Percentiles rank a stretch among this genome's conserved stretches.
phyloP scores from a whole-genome alignment of 2,797 vertebrate genomes.

The Syncerus caffer region DNA sequence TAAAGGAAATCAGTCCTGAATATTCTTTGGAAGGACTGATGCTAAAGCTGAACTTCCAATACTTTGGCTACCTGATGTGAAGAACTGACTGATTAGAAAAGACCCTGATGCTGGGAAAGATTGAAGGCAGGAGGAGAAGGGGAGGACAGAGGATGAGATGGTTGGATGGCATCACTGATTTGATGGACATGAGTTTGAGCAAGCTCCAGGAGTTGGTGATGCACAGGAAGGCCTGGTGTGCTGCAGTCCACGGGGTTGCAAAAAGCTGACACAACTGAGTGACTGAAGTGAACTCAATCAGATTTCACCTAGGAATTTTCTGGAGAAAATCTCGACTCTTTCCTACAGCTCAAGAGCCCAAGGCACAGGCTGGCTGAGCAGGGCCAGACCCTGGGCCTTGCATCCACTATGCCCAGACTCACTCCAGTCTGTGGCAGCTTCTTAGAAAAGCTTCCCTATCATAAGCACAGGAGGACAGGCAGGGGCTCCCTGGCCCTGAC shows the following conservation, averaged over 20 bases:
- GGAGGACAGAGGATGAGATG: not conserved
- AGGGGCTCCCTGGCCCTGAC: fast-evolving
- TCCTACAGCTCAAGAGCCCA: not conserved
- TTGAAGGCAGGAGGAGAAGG: not conserved
- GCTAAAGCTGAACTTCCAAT: not conserved
- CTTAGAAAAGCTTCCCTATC: not conserved
- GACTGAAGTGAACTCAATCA: not conserved
- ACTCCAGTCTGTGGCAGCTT: not conserved
- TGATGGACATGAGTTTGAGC: not conserved
- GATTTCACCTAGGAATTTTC: too few species aligned
- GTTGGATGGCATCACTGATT: not conserved
- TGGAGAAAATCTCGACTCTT: fast-evolving
- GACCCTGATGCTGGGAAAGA: not conserved
- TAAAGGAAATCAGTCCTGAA: not conserved
- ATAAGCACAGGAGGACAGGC: fast-evolving
- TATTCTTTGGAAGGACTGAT: not conserved
- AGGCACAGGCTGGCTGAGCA: fast-evolving
- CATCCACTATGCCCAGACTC: fast-evolving
- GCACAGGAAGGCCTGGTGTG: not conserved
- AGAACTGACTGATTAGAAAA: not conserved
- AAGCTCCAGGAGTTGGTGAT: not conserved
- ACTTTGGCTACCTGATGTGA: not conserved
- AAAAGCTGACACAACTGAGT: not conserved
- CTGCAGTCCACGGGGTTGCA: not conserved
- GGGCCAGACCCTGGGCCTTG: fast-evolving